Conservation (phyloP, 2,113 vertebrate species). For the Eidolon helvum region DNA sequence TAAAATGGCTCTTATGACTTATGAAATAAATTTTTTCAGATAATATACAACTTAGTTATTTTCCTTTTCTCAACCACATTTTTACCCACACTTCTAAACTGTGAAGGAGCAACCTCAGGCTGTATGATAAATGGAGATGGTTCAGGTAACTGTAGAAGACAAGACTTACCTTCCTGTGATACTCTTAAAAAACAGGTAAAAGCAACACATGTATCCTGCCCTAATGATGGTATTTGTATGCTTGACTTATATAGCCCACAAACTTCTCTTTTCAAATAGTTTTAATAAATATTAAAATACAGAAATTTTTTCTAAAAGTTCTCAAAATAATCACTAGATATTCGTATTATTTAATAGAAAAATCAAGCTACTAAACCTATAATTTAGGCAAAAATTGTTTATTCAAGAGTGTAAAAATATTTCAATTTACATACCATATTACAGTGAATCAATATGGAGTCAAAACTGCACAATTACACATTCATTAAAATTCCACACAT, state of each 20-base stretch:
- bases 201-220: neutral
- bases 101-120: neutral
- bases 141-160: neutral
- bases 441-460: conserved; percentile 73
- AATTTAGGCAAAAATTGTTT: neutral
- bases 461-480: conserved; percentile 70
- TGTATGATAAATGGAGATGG: neutral
- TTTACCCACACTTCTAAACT: neutral
- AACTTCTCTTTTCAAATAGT: conserved; percentile 13
- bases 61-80: conserved; percentile 2
- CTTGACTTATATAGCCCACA: neutral
- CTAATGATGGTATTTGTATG: neutral
- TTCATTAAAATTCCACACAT: conserved; percentile 74
- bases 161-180: neutral
- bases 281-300: conserved; percentile 54
- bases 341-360: conserved; percentile 49
- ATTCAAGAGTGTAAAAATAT: conserved; percentile 81
- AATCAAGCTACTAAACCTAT: conserved; percentile 47
- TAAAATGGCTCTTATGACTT: neutral
- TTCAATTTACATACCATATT: conserved; percentile 86
- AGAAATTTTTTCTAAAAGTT: neutral
- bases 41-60: neutral
- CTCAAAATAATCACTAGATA: conserved; percentile 5
- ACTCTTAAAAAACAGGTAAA: neutral
- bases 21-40: neutral